A percentile compares a stretch with the other conserved stretches of the same genome.
Conservation (phyloP, 23 tunicate genomes). For the Botrylloides violaceus region DNA sequence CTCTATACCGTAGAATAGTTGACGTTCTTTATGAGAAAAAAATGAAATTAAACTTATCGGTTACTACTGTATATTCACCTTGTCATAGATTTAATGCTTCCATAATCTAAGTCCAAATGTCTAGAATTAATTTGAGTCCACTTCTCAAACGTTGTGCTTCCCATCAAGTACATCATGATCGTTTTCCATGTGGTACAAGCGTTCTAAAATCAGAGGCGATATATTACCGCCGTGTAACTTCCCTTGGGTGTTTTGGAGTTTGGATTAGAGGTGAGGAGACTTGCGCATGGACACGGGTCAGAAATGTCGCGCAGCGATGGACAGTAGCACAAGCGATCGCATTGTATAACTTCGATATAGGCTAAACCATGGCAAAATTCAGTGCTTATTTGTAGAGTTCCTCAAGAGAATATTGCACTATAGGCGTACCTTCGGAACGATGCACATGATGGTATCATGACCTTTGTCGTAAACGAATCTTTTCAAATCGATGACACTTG, state of each 20-base stretch:
- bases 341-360: too few species aligned
- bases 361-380: too few species aligned
- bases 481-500: constrained; percentile 20
- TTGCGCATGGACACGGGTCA: too few species aligned
- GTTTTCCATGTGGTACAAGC: constrained; percentile 70
- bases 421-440: constrained; percentile 49
- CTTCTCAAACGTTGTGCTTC: constrained; percentile 5
- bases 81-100: constrained; percentile 17
- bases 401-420: too few species aligned
- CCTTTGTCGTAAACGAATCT: constrained; percentile 42
- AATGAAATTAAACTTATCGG: too few species aligned
- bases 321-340: too few species aligned
- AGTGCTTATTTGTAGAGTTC: too few species aligned
- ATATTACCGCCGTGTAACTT: background rate
- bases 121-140: background rate
- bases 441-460: constrained; percentile 48
- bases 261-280: background rate
- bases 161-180: constrained; percentile 38
- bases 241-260: background rate
- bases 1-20: too few species aligned
- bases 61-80: too few species aligned
- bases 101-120: constrained; percentile 9
- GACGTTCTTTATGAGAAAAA: too few species aligned
- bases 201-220: constrained; percentile 19
- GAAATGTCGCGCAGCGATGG: too few species aligned